Percentiles rank a stretch among this genome's conserved stretches.
Evolutionary conservation across 2,113 vertebrate genomes (phyloP).

Genomic region (Chamaea fasciata): DNA sequence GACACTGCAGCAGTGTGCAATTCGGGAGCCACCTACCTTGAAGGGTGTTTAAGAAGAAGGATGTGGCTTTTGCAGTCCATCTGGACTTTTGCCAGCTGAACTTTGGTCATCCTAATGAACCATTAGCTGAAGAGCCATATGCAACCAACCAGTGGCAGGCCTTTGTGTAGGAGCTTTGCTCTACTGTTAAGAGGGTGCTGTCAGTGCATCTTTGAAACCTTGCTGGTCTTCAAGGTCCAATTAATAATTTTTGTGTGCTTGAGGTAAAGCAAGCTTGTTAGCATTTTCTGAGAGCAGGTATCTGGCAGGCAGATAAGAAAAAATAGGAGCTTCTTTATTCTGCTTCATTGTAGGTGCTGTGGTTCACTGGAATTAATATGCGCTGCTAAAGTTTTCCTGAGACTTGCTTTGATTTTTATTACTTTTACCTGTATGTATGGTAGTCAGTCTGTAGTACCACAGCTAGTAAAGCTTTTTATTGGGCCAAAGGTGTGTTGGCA

Average conservation of each 20-base stretch:
- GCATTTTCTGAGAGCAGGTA: neutral
- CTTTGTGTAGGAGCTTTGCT: neutral
- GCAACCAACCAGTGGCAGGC: neutral
- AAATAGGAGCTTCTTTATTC: neutral
- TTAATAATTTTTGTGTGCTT: neutral
- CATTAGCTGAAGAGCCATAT: neutral
- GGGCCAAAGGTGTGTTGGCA: neutral
- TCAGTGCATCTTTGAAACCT: neutral
- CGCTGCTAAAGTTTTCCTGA: neutral
- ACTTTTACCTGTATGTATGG: neutral
- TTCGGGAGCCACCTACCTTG: neutral
- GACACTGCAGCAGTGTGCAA: neutral
- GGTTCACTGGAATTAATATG: neutral
- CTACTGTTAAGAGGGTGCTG: neutral
- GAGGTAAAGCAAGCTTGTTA: neutral
- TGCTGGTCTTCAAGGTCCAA: neutral
- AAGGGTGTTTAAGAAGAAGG: neutral
- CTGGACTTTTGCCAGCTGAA: neutral
- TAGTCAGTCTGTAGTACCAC: neutral
- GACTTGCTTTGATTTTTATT: neutral
- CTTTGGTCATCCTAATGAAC: neutral
- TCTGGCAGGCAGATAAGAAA: neutral
- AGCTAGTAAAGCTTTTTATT: neutral
- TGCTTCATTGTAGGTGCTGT: neutral
- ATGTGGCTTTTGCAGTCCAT: neutral